Conservation (phyloP, 2,888 invertebrate species). For the Coleophora deauratella region DNA sequence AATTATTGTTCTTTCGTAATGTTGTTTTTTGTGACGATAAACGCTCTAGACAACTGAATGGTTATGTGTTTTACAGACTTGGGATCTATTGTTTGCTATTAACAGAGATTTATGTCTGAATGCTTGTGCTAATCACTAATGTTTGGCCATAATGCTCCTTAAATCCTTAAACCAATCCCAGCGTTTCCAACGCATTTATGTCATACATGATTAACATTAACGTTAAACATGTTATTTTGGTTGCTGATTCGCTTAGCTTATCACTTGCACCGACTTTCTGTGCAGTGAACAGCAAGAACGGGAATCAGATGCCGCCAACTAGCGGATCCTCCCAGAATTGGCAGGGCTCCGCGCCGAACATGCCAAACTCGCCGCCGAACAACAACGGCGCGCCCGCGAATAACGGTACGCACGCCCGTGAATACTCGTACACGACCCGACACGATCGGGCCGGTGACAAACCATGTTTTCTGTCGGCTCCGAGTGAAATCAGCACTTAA, state of each 20-base stretch:
- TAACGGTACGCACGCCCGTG: too few relatives aligned
- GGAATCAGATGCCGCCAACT: constrained; percentile 59
- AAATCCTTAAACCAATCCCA: too few relatives aligned
- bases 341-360: constrained; percentile 60
- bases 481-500: too few relatives aligned
- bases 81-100: too few relatives aligned
- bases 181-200: too few relatives aligned
- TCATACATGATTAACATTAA: too few relatives aligned
- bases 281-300: constrained; percentile 68
- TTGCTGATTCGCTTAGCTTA: too few relatives aligned
- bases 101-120: not conserved
- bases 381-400: constrained; percentile 62
- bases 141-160: too few relatives aligned
- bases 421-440: not conserved
- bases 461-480: too few relatives aligned
- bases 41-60: not conserved
- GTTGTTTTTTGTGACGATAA: constrained; percentile 2
- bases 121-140: not conserved
- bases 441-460: not conserved
- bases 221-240: too few relatives aligned
- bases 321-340: constrained; percentile 58
- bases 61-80: not conserved
- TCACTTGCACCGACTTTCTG: constrained; percentile 8
- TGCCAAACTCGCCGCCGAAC: constrained; percentile 65
- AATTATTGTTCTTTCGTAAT: too few relatives aligned